Evolutionary conservation across 2,888 invertebrate species (phyloP).

Genomic region (Gonocerus acuteangulatus): DNA sequence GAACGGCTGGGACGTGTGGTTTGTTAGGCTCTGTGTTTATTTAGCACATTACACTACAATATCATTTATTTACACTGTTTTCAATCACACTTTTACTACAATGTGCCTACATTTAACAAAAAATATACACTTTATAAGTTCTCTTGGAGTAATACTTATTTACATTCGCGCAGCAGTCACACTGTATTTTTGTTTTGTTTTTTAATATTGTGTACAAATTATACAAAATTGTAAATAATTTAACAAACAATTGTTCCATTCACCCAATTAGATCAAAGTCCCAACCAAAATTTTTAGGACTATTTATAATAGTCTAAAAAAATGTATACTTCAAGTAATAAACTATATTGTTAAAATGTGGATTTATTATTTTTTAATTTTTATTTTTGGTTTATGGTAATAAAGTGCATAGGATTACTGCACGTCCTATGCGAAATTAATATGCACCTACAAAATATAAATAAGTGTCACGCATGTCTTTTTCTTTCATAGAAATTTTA

Average conservation of each 20-base stretch:
- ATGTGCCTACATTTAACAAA: not conserved
- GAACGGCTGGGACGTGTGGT: conserved; percentile 17
- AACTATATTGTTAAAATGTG: too few species aligned
- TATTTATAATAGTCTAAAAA: too few species aligned
- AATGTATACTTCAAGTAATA: too few species aligned
- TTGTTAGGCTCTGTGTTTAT: conserved; percentile 13
- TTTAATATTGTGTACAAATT: too few species aligned
- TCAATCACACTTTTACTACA: conserved; percentile 12
- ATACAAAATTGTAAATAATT: too few species aligned
- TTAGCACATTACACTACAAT: not conserved
- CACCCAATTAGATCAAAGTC: too few species aligned
- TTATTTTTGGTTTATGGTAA: too few species aligned
- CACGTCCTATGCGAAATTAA: not conserved
- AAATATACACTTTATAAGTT: not conserved
- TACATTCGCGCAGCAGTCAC: not conserved
- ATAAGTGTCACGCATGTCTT: conserved; percentile 3
- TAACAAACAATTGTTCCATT: too few species aligned
- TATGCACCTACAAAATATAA: conserved; percentile 1
- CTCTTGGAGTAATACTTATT: not conserved
- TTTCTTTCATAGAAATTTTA: not conserved
- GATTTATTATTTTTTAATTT: too few species aligned
- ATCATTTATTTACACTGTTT: conserved; percentile 3
- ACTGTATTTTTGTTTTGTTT: too few species aligned
- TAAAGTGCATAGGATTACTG: not conserved
- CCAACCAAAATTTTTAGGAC: too few species aligned